phyloP scores from a whole-genome alignment of 2,797 vertebrate species.

The Ptychadena robeensis region DNA sequence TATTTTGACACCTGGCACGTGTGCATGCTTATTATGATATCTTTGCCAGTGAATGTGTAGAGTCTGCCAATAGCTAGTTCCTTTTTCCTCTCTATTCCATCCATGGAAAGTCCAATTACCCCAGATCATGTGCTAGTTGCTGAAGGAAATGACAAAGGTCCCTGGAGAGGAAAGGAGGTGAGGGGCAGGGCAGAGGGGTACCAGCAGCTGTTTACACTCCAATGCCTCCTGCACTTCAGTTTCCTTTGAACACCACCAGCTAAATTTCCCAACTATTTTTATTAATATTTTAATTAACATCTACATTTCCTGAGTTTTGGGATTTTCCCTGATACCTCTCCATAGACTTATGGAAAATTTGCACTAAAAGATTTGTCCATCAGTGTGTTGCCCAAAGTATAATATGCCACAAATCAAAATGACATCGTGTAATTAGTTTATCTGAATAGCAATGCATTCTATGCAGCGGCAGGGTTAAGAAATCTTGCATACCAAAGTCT shows the following conservation, averaged over 20 bases:
- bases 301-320: slow-evolving; percentile 16
- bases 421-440: not conserved
- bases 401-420: not conserved
- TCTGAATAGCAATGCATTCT: not conserved
- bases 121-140: slow-evolving; percentile 51
- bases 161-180: slow-evolving; percentile 50
- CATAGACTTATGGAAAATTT: slow-evolving; percentile 28
- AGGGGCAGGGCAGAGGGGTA: slow-evolving; percentile 57
- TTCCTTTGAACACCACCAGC: slow-evolving; percentile 31
- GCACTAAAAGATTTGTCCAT: not conserved
- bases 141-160: slow-evolving; percentile 51
- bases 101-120: slow-evolving; percentile 59
- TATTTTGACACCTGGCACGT: not conserved
- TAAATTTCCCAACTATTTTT: slow-evolving; percentile 24
- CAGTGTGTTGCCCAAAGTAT: not conserved
- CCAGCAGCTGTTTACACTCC: slow-evolving; percentile 47
- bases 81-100: slow-evolving; percentile 40
- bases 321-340: not conserved
- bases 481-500: slow-evolving; percentile 49
- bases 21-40: slow-evolving; percentile 5
- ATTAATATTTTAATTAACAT: slow-evolving; percentile 14
- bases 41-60: slow-evolving; percentile 10
- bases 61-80: slow-evolving; percentile 23
- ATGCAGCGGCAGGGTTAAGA: slow-evolving; percentile 27
- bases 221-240: slow-evolving; percentile 4